Conservation (phyloP, 2,888 invertebrate species). For the Epinotia nisella region DNA sequence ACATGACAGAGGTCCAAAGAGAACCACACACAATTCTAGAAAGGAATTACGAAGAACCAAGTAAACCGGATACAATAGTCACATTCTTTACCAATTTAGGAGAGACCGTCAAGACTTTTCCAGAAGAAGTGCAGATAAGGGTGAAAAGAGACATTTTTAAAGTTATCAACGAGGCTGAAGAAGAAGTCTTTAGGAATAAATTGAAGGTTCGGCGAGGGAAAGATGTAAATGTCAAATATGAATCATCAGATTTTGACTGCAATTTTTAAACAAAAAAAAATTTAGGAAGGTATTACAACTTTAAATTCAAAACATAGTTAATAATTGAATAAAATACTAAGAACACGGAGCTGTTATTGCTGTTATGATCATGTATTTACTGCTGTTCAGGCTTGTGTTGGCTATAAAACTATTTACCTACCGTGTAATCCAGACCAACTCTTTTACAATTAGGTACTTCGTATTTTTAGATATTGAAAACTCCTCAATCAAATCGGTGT, state of each 20-base stretch:
- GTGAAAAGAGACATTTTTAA: slow-evolving; percentile 41
- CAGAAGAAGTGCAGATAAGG: slow-evolving; percentile 33
- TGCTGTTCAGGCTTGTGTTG: too few species aligned
- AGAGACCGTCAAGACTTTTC: slow-evolving; percentile 36
- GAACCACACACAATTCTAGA: slow-evolving; percentile 11
- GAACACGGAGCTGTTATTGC: too few species aligned
- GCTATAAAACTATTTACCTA: too few species aligned
- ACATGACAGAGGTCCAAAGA: not conserved
- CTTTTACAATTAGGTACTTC: too few species aligned
- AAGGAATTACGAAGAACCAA: not conserved
- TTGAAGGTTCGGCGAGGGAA: not conserved
- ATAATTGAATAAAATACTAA: too few species aligned
- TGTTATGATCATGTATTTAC: too few species aligned
- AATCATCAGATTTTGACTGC: not conserved
- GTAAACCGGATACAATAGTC: slow-evolving; percentile 22
- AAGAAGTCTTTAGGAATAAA: slow-evolving; percentile 25
- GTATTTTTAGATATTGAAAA: too few species aligned
- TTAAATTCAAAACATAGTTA: too few species aligned
- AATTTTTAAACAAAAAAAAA: not conserved
- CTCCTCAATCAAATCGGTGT: too few species aligned
- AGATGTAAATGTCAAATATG: slow-evolving; percentile 7
- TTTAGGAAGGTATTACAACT: too few species aligned
- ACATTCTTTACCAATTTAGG: slow-evolving; percentile 42
- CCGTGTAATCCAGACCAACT: too few species aligned
- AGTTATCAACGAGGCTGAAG: slow-evolving; percentile 38